Evolutionary conservation across 92 coral and sea anemone genomes (phyloP).

Genomic region (Galaxea fascicularis): DNA sequence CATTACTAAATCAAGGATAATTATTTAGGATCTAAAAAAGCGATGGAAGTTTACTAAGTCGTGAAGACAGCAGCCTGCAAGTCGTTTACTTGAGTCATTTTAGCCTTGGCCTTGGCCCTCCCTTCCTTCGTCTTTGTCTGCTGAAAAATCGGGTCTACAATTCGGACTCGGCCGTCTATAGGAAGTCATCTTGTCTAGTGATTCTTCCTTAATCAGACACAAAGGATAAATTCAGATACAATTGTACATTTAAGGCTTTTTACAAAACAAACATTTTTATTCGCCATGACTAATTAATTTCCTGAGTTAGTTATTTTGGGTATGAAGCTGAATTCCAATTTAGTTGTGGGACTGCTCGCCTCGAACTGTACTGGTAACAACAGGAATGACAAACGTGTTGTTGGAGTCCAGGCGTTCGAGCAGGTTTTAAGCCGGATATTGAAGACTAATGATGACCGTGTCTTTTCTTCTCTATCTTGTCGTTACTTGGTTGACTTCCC

Average conservation of each 20-base stretch:
- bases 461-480: neutral
- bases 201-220: neutral
- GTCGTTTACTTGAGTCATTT: neutral
- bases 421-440: too few species aligned
- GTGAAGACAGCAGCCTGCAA: too few species aligned
- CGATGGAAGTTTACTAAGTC: neutral
- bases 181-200: neutral
- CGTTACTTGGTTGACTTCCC: neutral
- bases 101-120: neutral
- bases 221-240: neutral
- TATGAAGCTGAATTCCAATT: neutral
- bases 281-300: neutral
- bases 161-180: neutral
- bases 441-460: constrained; percentile 12
- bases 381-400: neutral
- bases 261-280: too few species aligned
- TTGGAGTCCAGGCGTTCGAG: neutral
- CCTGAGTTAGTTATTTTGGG: neutral
- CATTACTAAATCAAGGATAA: too few species aligned
- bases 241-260: too few species aligned
- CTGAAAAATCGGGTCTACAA: neutral
- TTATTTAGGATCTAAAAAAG: too few species aligned
- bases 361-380: neutral
- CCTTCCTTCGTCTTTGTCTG: neutral
- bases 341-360: neutral